Base-by-base conservation (phyloP, 2,888 invertebrate genomes). In the Saturnia pavonia region DNA sequence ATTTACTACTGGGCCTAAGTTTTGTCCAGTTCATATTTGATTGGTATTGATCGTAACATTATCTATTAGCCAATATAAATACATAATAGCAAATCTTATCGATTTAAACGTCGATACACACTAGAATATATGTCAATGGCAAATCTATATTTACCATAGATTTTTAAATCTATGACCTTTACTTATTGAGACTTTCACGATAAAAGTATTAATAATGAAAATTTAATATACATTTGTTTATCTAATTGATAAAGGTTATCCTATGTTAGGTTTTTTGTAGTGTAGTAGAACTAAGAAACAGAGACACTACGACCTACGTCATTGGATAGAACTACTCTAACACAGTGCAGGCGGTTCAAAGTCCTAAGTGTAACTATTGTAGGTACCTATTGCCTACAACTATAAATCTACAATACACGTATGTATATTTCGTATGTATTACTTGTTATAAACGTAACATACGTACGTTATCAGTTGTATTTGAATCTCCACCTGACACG, bases 401-500 rank as follows among this genome's bases (percentile, higher is more conserved):
- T 67, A 67, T 69, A 54, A 70, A 25, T 25, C 40, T 40, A 65
- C 65, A n/a, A 65, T 8, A 65, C 9, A 65, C 19, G 34, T 65
- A 65, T 4, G 12, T 65, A 60, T 65, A 65, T 65, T 40, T 65
- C 19, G 40, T 65, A 22, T 54, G 54, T 40, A 27, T 40, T 67
- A 70, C 54, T 51, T 66, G 25, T 22, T 68, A 42, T 27, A 51
- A 51, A 54, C 66, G 70, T 67, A 40, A n/a, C 25, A 16, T 57
- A 65, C n/a, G 40, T 54, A 42, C 14, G 65, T 70, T 70, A 70
- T 83, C 83, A 84, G 82, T 82, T 72, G 77, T 71, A 72, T 69
- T 74, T 71, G 73, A 71, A 75, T 79, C 80, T 78, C 72, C 78
- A 81, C 77, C 77, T 78, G 80, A 73, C 70, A 42, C 72, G 75